phyloP scores from a whole-genome alignment of 2,797 vertebrate genomes.

The Sebastolobus altivelis region DNA sequence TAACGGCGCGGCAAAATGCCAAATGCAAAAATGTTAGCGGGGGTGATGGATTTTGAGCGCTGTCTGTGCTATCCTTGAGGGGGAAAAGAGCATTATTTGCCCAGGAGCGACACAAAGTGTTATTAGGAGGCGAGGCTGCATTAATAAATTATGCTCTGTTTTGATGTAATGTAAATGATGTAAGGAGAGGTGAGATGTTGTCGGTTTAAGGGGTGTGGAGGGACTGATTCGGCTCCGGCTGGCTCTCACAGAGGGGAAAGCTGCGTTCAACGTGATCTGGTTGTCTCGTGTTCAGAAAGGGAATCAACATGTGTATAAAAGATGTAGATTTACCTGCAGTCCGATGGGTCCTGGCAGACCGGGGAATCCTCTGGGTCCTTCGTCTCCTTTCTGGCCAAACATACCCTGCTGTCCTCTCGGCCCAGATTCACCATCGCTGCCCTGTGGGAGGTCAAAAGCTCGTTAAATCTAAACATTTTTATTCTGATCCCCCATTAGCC shows the following conservation, averaged over 20 bases:
- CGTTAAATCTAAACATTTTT: constrained; percentile 36
- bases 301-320: constrained; percentile 4
- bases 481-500: constrained; percentile 43
- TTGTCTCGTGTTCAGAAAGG: constrained; percentile 7
- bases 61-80: constrained; percentile 57
- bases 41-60: constrained; percentile 73
- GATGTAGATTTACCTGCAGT: constrained; percentile 88
- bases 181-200: constrained; percentile 64
- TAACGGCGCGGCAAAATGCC: constrained; percentile 63
- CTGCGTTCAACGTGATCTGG: constrained; percentile 33
- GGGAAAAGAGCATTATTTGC: constrained; percentile 56
- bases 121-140: constrained; percentile 62
- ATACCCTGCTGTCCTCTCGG: constrained; percentile 98
- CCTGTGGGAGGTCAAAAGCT: constrained; percentile 81
- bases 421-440: constrained; percentile 95
- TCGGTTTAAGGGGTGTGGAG: constrained; percentile 37
- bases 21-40: constrained; percentile 62
- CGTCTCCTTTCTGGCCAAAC: constrained; percentile 99
- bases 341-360: constrained; percentile 97
- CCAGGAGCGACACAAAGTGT: constrained; percentile 65
- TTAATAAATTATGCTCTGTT: constrained; percentile 78
- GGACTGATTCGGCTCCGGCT: constrained; percentile 43
- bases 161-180: constrained; percentile 75
- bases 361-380: constrained; percentile 96
- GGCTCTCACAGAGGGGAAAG: constrained; percentile 31